Evolutionary conservation across 2,888 invertebrate species (phyloP), one percentile per base, ranked within the genome.

Genomic region (Mamestra brassicae): DNA sequence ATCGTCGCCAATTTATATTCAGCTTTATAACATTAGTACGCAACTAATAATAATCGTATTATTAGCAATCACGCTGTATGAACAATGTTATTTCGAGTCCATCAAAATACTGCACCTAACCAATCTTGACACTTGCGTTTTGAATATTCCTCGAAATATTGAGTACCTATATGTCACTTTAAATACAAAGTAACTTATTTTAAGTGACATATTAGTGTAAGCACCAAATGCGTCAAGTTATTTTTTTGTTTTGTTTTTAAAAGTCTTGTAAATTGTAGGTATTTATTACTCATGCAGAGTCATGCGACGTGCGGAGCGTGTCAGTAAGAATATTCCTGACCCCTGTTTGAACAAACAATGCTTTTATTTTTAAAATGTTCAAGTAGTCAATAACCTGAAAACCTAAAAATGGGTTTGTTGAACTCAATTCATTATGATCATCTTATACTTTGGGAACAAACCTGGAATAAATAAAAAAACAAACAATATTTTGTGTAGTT

Each of bases 51-150:
- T 93, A 94, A 91, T 91, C 85, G 88, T 93, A 93, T 94, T 95
- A 95, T 95, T 94, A 95, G 94, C 94, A 93, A 94, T 94, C 88
- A 92, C 88, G 85, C 88, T 90, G 83, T 75, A 85, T 87, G 89
- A 91, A 93, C 90, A 93, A 93, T 91, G 87, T 89, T 88, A 88
- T 84, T 88, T 81, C 86, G 89, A 91, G 91, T 90, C 89, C 90
- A 91, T 94, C 92, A 90, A 90, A 87, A 85, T 90, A 92, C 88
- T 80, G 64, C 80, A 87, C 78, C 80, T 85, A 90, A 93, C 89
- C 77, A 87, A 84, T 93, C 91, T 95, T 96, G 96, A 95, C 92
- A 94, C 94, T 95, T 93, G 92, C 84, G 71, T 89, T 89, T 90
- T 89, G 89, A 89, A 91, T 81, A 88, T 85, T 82, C 78, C 80